Evolutionary conservation across 92 coral and sea anemone genomes (phyloP), one percentile per base, ranked within the genome.

Genomic region (Parazoanthus atlanticus): DNA sequence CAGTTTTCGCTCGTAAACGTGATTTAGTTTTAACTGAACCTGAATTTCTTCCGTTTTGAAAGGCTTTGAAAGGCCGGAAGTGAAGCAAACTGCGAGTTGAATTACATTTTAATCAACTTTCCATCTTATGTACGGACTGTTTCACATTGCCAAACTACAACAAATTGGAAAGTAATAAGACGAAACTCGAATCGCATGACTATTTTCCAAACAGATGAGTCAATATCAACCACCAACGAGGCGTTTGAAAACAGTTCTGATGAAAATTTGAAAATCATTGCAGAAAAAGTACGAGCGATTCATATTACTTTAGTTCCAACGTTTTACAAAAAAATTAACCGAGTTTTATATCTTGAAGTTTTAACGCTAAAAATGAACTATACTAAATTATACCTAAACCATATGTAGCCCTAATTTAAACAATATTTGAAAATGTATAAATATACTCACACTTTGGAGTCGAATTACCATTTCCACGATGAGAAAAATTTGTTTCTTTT

Each of bases 371-470:
- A 75, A 80, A 80, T 54, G 70, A 80, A 49, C 85, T 54, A 54
- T 7, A 79, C 41, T n/a, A 52, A 3, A 54, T 80, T 56, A 52
- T 80, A 36, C 29, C 19, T n/a, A 52, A 80, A 56, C 25, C 56
- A 30, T 28, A 33, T 30, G 15, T 80, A 52, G 16, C 26, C 72
- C 23, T 75, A 75, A 31, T 80, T 61, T 80, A 80, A 36, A 52
- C 43, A 80, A 54, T 34, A 80, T 28, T 54, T 80, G 41, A 47
- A n/a, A 28, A 54, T 80, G 26, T 52, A 80, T 52, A 69, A 80
- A 32, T 32, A 30, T 80, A 80, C 85, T 80, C 85, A 80, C 85
- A 80, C 70, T 80, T 56, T 54, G 85, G 31, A 23, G 85, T 32
- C 41, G 85, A 28, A 29, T 31, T 80, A 52, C 41, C 38, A 25